These are phyloP conservation scores for Dallia pectoralis DNA, from an alignment of 2,797 vertebrate species.

Conservation along the genomic window DNA sequence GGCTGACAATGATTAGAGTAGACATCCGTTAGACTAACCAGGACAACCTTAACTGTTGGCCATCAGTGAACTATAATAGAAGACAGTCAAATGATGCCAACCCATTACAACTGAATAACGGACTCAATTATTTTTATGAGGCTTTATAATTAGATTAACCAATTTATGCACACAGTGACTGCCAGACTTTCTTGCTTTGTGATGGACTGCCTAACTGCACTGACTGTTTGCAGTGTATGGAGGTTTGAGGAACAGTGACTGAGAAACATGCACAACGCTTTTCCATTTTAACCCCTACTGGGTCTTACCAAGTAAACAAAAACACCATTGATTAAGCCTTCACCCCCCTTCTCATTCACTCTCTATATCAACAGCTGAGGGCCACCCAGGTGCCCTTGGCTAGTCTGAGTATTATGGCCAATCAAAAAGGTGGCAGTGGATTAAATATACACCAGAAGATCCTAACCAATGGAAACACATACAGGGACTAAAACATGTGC, in stretches of 20 bases:
- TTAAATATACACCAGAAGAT: slow-evolving; percentile 44
- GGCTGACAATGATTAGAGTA: neutral
- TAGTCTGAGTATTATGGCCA: slow-evolving; percentile 34
- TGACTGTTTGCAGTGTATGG: slow-evolving; percentile 30
- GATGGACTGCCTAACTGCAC: slow-evolving; percentile 10
- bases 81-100: slow-evolving; percentile 5
- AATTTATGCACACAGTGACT: slow-evolving; percentile 61
- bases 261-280: neutral
- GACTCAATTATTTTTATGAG: slow-evolving; percentile 18
- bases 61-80: neutral
- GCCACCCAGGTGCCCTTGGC: slow-evolving; percentile 39
- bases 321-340: neutral
- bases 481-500: slow-evolving; percentile 10
- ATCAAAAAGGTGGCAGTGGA: slow-evolving; percentile 36
- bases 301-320: neutral
- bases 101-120: slow-evolving; percentile 24
- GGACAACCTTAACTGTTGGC: neutral
- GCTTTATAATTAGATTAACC: slow-evolving; percentile 57
- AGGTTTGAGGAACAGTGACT: neutral
- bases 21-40: slow-evolving; percentile 6
- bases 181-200: slow-evolving; percentile 42
- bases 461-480: slow-evolving; percentile 26
- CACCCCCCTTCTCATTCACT: slow-evolving; percentile 15
- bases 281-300: neutral
- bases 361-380: slow-evolving; percentile 55